These are phyloP conservation scores for Xyrauchen texanus DNA, from an alignment of 2,113 vertebrate genomes.

Conservation along the genomic window DNA sequence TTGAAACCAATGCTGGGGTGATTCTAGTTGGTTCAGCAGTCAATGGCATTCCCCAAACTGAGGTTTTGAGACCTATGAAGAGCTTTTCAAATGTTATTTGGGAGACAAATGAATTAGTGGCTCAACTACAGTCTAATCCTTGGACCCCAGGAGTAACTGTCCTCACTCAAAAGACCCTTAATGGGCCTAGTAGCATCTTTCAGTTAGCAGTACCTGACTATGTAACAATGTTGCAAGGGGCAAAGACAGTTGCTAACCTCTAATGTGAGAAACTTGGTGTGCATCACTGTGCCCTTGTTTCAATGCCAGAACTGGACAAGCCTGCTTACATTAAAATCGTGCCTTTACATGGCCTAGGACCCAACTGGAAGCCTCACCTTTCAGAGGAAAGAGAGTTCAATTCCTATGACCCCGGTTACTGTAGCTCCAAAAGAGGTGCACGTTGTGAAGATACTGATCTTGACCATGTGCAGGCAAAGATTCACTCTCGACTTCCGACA, in stretches of 20 bases:
- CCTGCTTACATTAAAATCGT: slow-evolving; percentile 69
- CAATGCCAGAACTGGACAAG: slow-evolving; percentile 59
- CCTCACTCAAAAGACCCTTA: slow-evolving; percentile 67
- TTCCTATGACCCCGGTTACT: slow-evolving; percentile 70
- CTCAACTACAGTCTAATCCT: slow-evolving; percentile 70
- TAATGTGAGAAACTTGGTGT: slow-evolving; percentile 69
- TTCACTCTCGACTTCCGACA: slow-evolving; percentile 67
- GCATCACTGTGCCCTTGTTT: slow-evolving; percentile 74
- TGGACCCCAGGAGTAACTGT: slow-evolving; percentile 75
- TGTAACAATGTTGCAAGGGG: slow-evolving; percentile 65
- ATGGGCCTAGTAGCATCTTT: slow-evolving; percentile 70
- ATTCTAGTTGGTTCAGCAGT: slow-evolving; percentile 75
- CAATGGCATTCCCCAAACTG: slow-evolving; percentile 62
- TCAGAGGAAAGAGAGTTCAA: slow-evolving; percentile 69
- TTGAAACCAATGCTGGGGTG: slow-evolving; percentile 74
- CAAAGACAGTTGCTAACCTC: slow-evolving; percentile 66
- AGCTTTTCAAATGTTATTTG: slow-evolving; percentile 69
- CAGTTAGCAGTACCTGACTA: slow-evolving; percentile 67
- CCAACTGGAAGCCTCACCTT: slow-evolving; percentile 69
- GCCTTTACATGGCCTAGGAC: slow-evolving; percentile 71
- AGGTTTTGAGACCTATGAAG: slow-evolving; percentile 68
- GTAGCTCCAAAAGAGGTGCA: slow-evolving; percentile 74
- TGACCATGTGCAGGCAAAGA: slow-evolving; percentile 62
- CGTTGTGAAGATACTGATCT: slow-evolving; percentile 65
- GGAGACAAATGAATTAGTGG: slow-evolving; percentile 74